Evolutionary conservation across 2,113 vertebrate species (phyloP).

Genomic region (human): GRCh38 chr12:123870501-123871000

Average conservation of each 20-base stretch:
- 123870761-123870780: accelerated
- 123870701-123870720: not conserved
- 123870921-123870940: not conserved
- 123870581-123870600: not conserved
- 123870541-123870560: not conserved
- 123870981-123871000: accelerated
- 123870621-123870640: accelerated
- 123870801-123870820: not conserved
- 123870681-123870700: not conserved
- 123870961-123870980: not conserved
- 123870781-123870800: accelerated
- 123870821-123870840: accelerated
- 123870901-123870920: accelerated
- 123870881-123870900: accelerated
- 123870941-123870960: too few relatives aligned
- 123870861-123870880: accelerated
- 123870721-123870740: not conserved
- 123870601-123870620: not conserved
- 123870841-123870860: accelerated
- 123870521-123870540: accelerated
- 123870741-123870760: accelerated
- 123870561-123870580: not conserved
- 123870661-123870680: not conserved
- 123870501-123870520: not conserved
- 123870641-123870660: too few relatives aligned